A percentile compares a stretch with the other conserved stretches of the same genome.
These are phyloP conservation scores for Palythoa grandiflora DNA, from an alignment of 92 coral and sea anemone genomes.

Conservation along the genomic window DNA sequence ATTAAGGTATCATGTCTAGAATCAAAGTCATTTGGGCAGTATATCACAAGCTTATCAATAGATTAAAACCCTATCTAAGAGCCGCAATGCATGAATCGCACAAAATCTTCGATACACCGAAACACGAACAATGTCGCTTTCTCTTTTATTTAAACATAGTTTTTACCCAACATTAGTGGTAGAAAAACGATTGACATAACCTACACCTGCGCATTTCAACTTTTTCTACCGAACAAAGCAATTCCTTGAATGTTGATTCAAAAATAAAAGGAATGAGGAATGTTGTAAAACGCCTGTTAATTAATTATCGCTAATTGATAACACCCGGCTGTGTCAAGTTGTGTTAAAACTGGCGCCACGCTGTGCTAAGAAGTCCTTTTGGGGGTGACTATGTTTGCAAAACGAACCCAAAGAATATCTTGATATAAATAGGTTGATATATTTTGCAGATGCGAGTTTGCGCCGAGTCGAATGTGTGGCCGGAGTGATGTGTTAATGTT, in stretches of 20 bases:
- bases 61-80: slow-evolving; percentile 55
- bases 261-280: slow-evolving; percentile 76
- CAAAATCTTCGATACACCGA: slow-evolving; percentile 2
- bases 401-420: slow-evolving; percentile 49
- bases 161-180: slow-evolving; percentile 36
- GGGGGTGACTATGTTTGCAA: slow-evolving; percentile 61
- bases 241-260: slow-evolving; percentile 82
- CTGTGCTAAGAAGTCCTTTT: slow-evolving; percentile 68
- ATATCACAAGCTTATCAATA: slow-evolving; percentile 56
- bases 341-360: slow-evolving; percentile 83
- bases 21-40: slow-evolving; percentile 62
- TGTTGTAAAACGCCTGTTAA: slow-evolving; percentile 97
- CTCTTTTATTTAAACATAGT: background rate
- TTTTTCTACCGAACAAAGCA: slow-evolving; percentile 86
- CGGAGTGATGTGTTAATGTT: slow-evolving; percentile 27
- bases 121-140: background rate
- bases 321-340: slow-evolving; percentile 90
- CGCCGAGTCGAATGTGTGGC: slow-evolving; percentile 32
- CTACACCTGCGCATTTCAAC: slow-evolving; percentile 67
- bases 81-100: slow-evolving; percentile 41
- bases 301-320: slow-evolving; percentile 99
- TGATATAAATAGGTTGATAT: slow-evolving; percentile 29
- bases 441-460: slow-evolving; percentile 39
- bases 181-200: slow-evolving; percentile 65
- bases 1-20: slow-evolving; percentile 67